Evolutionary conservation across 2,797 vertebrate genomes (phyloP), one percentile per base, ranked within the genome.

Genomic region (Nannoperca australis): DNA sequence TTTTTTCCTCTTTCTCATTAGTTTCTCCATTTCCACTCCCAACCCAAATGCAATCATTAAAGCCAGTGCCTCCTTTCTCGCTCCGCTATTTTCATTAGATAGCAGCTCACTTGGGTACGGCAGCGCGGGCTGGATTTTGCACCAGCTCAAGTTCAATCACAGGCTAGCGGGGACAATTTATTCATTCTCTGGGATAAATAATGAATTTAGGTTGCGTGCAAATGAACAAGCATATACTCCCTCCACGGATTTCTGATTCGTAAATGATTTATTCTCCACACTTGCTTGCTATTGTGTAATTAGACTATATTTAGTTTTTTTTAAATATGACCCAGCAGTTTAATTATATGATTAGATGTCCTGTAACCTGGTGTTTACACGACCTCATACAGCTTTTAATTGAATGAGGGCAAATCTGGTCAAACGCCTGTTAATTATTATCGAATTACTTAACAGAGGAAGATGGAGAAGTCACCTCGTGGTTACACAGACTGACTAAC

Each of bases 161-260:
- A 81, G 90, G 88, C 90, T 88, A 88, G 77, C n/a, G 0, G 81
- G 51, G 79, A 92, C 88, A 76, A 92, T 92, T 88, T 93, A 93
- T 92, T 91, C 86, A 70, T 81, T 88, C 80, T 76, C 82, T 1
- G 74, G 73, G 82, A 93, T 93, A 87, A 93, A 94, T 92, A 90
- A 93, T 93, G 86, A 90, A 94, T 93, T 92, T 90, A 80, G 91
- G 93, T 85, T 93, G 85, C 34, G 45, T 70, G 73, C 85, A 90
- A 90, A 92, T 76, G 70, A 90, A 87, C 66, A 80, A 85, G 77
- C 55, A 59, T 77, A 73, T 36, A 27, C 64, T 76, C 56, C 62
- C 81, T 83, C 84, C 6, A 17, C 82, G 84, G 91, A 86, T 68
- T 87, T 76, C 49, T 56, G 40, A 85, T 82, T 70, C 7, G n/a